Evolutionary conservation across 2,797 vertebrate genomes (phyloP).

Genomic region (Myoxocephalus aenaeus): DNA sequence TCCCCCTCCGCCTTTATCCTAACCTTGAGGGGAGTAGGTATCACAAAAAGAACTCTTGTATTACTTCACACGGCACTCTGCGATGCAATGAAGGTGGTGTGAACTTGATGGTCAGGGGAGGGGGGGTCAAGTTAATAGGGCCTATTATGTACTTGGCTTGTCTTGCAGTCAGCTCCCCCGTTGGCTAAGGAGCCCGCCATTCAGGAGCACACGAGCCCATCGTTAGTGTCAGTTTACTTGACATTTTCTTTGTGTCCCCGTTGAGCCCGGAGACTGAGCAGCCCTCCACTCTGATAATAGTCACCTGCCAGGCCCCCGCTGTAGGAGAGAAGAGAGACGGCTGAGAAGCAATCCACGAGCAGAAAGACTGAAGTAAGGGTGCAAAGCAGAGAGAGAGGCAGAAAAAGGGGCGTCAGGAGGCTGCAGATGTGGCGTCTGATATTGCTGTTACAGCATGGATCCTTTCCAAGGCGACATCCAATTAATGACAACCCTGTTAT

Average conservation of each 20-base stretch:
- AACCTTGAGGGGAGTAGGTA: neutral
- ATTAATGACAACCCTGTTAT: slow-evolving; percentile 49
- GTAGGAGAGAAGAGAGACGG: slow-evolving; percentile 18
- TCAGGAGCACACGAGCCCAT: slow-evolving; percentile 34
- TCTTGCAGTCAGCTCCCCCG: slow-evolving; percentile 11
- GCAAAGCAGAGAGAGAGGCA: slow-evolving; percentile 7
- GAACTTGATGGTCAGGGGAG: neutral
- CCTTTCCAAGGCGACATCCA: slow-evolving; percentile 70
- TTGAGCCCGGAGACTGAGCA: slow-evolving; percentile 37
- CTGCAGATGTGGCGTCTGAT: slow-evolving; percentile 29
- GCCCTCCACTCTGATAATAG: slow-evolving; percentile 60
- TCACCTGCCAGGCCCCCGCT: slow-evolving; percentile 53
- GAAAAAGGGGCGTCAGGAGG: slow-evolving; percentile 7
- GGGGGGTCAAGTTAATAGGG: slow-evolving; percentile 24
- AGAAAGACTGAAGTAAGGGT: slow-evolving; percentile 1
- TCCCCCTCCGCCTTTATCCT: neutral
- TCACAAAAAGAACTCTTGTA: neutral
- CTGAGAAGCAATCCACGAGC: slow-evolving; percentile 7
- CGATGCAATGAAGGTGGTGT: neutral
- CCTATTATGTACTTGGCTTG: slow-evolving; percentile 38
- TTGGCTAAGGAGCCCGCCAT: slow-evolving; percentile 37
- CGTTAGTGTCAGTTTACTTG: slow-evolving; percentile 57
- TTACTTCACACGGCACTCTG: neutral
- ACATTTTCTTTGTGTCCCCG: slow-evolving; percentile 53
- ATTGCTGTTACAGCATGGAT: slow-evolving; percentile 27